Conservation (phyloP, 2,888 invertebrate genomes). For the Campoplex capitator region DNA sequence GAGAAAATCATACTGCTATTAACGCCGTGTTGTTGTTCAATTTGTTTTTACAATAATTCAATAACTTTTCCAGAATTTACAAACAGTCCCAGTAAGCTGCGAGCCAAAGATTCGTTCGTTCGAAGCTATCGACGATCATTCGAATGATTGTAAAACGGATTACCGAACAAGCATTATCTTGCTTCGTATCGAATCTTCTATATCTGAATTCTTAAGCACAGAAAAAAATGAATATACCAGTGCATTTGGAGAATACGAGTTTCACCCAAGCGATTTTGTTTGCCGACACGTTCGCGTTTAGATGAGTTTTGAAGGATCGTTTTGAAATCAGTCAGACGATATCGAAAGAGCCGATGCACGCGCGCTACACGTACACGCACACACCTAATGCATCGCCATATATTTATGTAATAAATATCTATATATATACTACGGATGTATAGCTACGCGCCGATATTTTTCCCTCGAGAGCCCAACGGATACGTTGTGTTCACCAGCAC, state of each 20-base stretch:
- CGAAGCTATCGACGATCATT: not conserved
- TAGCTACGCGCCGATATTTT: conserved; percentile 28
- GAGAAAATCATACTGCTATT: not conserved
- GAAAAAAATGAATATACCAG: not conserved
- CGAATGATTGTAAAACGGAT: not conserved
- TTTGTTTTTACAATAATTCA: not conserved
- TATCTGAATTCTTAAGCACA: not conserved
- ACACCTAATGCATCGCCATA: not conserved
- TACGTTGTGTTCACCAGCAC: conserved; percentile 31
- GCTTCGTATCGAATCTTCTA: not conserved
- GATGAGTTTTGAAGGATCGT: conserved; percentile 82
- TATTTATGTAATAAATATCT: not conserved
- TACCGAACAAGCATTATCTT: not conserved
- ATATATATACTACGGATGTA: not conserved
- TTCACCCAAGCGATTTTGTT: conserved; percentile 82
- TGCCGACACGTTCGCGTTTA: conserved; percentile 82
- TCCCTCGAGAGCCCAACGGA: conserved; percentile 36
- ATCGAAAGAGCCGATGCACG: conserved; percentile 57
- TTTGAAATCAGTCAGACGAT: conserved; percentile 82
- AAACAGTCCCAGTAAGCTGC: too few relatives aligned
- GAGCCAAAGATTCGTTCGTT: not conserved
- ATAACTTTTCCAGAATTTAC: not conserved
- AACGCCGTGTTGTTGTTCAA: not conserved
- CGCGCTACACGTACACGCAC: conserved; percentile 2
- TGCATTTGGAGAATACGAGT: conserved; percentile 35